Conservation (phyloP, 2,113 vertebrate species). For the Melanerpes formicivorus region DNA sequence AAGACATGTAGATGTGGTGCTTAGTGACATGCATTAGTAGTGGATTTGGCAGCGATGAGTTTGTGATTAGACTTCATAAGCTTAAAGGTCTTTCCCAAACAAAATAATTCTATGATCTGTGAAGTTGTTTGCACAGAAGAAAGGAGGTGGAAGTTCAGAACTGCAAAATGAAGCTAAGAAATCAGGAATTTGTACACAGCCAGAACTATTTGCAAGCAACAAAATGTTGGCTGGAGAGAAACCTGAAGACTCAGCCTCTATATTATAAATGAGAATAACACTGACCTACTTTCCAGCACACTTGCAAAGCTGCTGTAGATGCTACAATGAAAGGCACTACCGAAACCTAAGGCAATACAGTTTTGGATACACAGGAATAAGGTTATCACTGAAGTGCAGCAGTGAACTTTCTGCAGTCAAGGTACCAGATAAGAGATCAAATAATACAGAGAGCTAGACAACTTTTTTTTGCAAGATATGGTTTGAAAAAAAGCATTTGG, state of each 20-base stretch:
- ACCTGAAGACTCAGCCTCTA: constrained; percentile 5
- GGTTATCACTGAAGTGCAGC: constrained; percentile 25
- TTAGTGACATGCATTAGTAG: no score
- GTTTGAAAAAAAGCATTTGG: background rate
- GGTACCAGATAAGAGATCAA: constrained; percentile 26
- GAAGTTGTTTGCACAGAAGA: background rate
- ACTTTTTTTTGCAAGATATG: background rate
- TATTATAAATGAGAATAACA: background rate
- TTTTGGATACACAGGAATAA: background rate
- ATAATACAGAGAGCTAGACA: background rate
- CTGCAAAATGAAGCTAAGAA: background rate
- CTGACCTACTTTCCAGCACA: constrained; percentile 41
- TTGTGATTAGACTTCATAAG: no score
- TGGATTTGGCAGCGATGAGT: no score
- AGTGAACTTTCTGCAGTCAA: background rate
- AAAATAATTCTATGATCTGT: background rate
- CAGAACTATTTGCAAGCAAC: background rate
- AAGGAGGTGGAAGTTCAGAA: background rate
- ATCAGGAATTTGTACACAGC: background rate
- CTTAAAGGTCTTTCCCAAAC: no score
- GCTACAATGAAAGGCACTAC: background rate
- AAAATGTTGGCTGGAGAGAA: background rate
- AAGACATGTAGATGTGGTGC: no score
- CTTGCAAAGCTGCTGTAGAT: constrained; percentile 35
- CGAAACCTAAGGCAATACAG: constrained; percentile 2